phyloP scores from a whole-genome alignment of 2,797 vertebrate genomes.

The Myiotriccus ornatus region DNA sequence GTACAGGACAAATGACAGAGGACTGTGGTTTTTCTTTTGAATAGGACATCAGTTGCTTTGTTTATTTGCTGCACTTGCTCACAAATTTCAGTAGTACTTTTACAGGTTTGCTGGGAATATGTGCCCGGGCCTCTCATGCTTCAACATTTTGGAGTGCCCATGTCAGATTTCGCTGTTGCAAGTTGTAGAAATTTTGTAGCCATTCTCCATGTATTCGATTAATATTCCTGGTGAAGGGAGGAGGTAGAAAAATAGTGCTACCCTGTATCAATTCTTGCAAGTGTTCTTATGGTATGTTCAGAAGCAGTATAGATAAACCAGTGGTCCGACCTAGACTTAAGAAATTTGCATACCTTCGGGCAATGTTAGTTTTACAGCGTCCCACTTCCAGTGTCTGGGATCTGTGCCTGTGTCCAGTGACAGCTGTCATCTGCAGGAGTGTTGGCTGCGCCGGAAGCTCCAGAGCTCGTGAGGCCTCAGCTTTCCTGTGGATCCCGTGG shows the following conservation, averaged over 20 bases:
- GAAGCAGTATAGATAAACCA: background rate
- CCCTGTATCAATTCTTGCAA: background rate
- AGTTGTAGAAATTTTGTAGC: background rate
- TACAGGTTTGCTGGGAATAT: background rate
- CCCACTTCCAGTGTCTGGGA: background rate
- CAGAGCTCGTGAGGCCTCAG: background rate
- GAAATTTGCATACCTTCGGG: background rate
- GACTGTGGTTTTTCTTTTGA: background rate
- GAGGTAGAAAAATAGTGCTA: background rate
- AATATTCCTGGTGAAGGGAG: background rate
- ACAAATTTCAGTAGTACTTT: background rate
- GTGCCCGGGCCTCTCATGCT: background rate
- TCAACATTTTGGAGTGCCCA: background rate
- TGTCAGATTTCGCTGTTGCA: background rate
- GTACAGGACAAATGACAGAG: background rate
- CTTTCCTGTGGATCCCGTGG: background rate
- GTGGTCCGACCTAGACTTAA: background rate
- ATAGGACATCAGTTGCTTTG: background rate
- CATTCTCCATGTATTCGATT: background rate
- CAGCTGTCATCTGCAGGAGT: slow-evolving; percentile 45
- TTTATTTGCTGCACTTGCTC: background rate
- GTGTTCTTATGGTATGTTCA: background rate
- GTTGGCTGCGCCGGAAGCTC: background rate
- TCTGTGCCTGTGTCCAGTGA: background rate
- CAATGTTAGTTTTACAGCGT: background rate